phyloP scores from a whole-genome alignment of 2,113 vertebrate genomes.

The Nycticebus coucang region DNA sequence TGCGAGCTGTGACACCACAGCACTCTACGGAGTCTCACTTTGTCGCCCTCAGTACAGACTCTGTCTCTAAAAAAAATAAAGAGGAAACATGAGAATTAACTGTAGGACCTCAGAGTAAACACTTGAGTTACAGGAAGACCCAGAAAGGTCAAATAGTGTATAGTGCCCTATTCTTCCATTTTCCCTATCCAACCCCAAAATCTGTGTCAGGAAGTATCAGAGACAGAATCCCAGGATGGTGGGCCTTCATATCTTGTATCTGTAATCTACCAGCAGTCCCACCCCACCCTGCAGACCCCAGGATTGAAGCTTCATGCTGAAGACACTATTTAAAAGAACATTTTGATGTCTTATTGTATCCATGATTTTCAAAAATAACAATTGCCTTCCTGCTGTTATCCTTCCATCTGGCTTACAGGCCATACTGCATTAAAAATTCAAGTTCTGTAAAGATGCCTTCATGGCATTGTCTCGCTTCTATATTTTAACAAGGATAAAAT shows the following conservation, averaged over 20 bases:
- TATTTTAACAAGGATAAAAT: constrained; percentile 40
- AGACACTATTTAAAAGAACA: constrained; percentile 44
- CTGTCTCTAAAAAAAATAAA: background rate
- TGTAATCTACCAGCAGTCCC: no score
- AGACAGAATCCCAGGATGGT: background rate
- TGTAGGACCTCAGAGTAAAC: background rate
- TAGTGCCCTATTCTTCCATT: background rate
- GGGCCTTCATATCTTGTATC: background rate
- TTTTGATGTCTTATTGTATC: constrained; percentile 36
- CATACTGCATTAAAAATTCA: constrained; percentile 14
- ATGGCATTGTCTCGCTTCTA: background rate
- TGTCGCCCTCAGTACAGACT: no score
- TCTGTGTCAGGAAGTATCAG: background rate
- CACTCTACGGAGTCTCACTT: no score
- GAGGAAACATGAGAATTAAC: background rate
- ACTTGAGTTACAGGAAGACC: background rate
- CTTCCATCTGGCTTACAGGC: background rate
- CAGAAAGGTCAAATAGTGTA: background rate
- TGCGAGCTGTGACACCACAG: no score
- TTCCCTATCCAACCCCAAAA: background rate
- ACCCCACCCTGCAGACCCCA: fast-evolving
- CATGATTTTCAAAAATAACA: constrained; percentile 29
- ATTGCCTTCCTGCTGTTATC: constrained; percentile 11
- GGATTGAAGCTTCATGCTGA: background rate
- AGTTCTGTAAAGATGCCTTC: background rate